Evolutionary conservation across 2,113 vertebrate species (phyloP).

Genomic region (Onychostruthus taczanowskii): DNA sequence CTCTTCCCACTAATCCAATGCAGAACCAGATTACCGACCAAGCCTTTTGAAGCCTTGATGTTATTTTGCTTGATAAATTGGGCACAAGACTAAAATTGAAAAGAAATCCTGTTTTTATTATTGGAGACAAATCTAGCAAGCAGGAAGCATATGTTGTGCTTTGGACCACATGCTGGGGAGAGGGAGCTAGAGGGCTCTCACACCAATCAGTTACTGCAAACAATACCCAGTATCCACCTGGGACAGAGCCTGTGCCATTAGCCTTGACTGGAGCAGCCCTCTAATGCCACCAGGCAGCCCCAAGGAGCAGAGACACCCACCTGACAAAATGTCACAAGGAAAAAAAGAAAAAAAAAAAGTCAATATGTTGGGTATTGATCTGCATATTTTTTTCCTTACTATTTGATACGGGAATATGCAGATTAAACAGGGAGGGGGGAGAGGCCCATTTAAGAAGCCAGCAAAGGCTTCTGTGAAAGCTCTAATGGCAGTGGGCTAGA

Average conservation of each 20-base stretch:
- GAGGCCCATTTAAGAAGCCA: background rate
- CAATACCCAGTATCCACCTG: slow-evolving; percentile 43
- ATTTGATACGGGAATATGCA: background rate
- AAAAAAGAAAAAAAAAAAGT: background rate
- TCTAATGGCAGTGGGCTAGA: slow-evolving; percentile 50
- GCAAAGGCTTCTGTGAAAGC: slow-evolving; percentile 13
- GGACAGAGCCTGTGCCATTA: slow-evolving; percentile 62
- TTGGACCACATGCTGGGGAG: slow-evolving; percentile 58
- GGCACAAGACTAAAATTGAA: slow-evolving; percentile 65
- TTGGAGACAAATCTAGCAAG: slow-evolving; percentile 72
- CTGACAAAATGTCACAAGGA: slow-evolving; percentile 55
- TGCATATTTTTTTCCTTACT: background rate
- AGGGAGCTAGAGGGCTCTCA: slow-evolving; percentile 55
- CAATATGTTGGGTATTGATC: slow-evolving; percentile 54
- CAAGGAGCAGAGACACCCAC: slow-evolving; percentile 54
- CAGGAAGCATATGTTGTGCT: slow-evolving; percentile 63
- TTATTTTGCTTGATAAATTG: slow-evolving; percentile 66
- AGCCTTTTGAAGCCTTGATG: slow-evolving; percentile 56
- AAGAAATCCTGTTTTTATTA: slow-evolving; percentile 75
- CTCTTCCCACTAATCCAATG: slow-evolving; percentile 18
- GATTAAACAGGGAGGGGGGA: background rate
- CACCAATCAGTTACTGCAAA: slow-evolving; percentile 70
- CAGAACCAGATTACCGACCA: slow-evolving; percentile 34
- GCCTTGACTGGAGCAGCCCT: slow-evolving; percentile 57
- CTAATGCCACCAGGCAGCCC: slow-evolving; percentile 59